Percentiles rank a stretch among this genome's conserved stretches.
phyloP scores from a whole-genome alignment of 2,888 invertebrate species.

The Tiliacea aurago region DNA sequence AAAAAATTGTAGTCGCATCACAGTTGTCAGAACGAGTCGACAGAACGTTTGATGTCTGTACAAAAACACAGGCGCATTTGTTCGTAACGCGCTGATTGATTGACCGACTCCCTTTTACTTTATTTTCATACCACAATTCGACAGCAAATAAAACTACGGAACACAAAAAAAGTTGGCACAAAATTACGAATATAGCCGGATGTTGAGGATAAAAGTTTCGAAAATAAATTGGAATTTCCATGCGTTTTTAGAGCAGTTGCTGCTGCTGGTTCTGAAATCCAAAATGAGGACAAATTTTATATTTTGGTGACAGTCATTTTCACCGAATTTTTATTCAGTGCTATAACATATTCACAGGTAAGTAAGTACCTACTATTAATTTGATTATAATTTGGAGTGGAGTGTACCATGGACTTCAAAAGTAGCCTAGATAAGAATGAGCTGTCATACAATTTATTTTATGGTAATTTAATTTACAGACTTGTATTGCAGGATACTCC shows the following conservation, averaged over 20 bases:
- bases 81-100: slow-evolving; percentile 57
- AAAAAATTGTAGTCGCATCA: background rate
- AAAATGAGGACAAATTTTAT: slow-evolving; percentile 10
- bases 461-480: too few relatives aligned
- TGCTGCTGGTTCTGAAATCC: background rate
- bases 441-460: background rate
- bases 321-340: background rate
- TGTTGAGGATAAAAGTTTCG: slow-evolving; percentile 36
- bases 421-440: background rate
- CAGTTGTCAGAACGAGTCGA: slow-evolving; percentile 25
- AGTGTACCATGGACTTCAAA: background rate
- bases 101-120: slow-evolving; percentile 51
- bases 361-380: background rate
- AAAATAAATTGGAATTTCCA: slow-evolving; percentile 43
- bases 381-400: background rate
- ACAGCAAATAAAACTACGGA: slow-evolving; percentile 44
- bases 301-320: background rate
- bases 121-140: slow-evolving; percentile 49
- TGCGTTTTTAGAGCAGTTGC: slow-evolving; percentile 36
- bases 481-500: too few relatives aligned
- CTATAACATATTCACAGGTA: background rate
- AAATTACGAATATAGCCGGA: slow-evolving; percentile 46
- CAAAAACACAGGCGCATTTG: slow-evolving; percentile 52
- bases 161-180: slow-evolving; percentile 43
- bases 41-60: slow-evolving; percentile 14